Conservation (phyloP, 1,140 invertebrate species). For the Lordiphosa clarofinis region DNA sequence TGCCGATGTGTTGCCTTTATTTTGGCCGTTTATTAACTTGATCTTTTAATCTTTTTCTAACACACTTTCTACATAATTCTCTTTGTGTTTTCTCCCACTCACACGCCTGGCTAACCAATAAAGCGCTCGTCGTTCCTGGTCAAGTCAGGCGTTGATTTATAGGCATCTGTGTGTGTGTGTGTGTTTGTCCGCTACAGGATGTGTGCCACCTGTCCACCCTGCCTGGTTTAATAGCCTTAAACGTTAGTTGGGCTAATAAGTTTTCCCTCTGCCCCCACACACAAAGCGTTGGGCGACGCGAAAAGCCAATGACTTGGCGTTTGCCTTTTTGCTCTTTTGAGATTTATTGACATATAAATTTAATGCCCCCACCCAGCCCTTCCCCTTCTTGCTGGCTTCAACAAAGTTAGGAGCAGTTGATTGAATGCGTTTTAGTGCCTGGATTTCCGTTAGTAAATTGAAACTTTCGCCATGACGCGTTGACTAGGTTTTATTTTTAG, state of each 20-base stretch:
- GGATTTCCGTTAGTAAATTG: slow-evolving; percentile 76
- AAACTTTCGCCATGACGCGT: slow-evolving; percentile 23
- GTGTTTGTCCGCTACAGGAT: slow-evolving; percentile 9
- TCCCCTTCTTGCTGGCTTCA: slow-evolving; percentile 10
- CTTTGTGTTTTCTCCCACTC: not conserved
- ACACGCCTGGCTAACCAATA: not conserved
- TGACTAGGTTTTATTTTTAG: slow-evolving; percentile 24
- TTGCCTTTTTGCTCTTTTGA: slow-evolving; percentile 65
- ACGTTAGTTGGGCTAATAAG: slow-evolving; percentile 60
- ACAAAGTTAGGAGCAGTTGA: slow-evolving; percentile 67
- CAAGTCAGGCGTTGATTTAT: slow-evolving; percentile 57
- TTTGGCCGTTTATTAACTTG: slow-evolving; percentile 5
- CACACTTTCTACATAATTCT: not conserved
- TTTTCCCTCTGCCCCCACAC: slow-evolving; percentile 18
- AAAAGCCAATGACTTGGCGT: slow-evolving; percentile 54
- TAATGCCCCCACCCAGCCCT: slow-evolving; percentile 41
- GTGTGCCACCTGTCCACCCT: slow-evolving; percentile 11
- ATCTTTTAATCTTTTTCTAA: slow-evolving; percentile 31
- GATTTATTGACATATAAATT: slow-evolving; percentile 78
- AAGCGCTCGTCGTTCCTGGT: slow-evolving; percentile 30
- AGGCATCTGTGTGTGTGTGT: slow-evolving; percentile 28
- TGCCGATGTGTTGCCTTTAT: not conserved
- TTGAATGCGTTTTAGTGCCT: slow-evolving; percentile 74
- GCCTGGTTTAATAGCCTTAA: slow-evolving; percentile 49
- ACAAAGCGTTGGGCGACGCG: slow-evolving; percentile 34